These are phyloP conservation scores for Sciaenops ocellatus DNA, from an alignment of 2,797 vertebrate species.

Conservation along the genomic window DNA sequence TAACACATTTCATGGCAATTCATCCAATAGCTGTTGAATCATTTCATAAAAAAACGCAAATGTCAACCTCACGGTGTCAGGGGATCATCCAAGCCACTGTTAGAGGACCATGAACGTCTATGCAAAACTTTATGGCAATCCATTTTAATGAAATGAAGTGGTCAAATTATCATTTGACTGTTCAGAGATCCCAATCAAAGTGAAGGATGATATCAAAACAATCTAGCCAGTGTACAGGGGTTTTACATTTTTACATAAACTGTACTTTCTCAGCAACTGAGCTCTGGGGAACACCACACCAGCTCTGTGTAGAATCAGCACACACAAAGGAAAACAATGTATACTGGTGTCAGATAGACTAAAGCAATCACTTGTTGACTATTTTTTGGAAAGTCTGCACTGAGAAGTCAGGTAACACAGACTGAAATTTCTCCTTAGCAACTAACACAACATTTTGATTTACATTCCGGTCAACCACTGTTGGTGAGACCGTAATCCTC, in stretches of 20 bases:
- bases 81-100: not conserved
- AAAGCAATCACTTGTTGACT: not conserved
- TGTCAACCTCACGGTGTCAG: not conserved
- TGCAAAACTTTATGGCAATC: not conserved
- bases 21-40: too few relatives aligned
- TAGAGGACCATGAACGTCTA: not conserved
- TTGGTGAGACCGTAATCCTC: too few relatives aligned
- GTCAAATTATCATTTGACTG: not conserved
- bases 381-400: not conserved
- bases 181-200: not conserved
- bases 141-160: not conserved
- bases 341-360: not conserved
- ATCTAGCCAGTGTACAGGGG: not conserved
- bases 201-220: not conserved
- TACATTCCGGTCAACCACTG: too few relatives aligned
- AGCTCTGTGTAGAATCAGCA: not conserved
- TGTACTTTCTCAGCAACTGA: not conserved
- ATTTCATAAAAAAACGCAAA: too few relatives aligned
- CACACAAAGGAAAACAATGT: not conserved
- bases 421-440: not conserved
- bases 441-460: not conserved
- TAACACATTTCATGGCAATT: too few relatives aligned
- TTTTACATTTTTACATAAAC: not conserved
- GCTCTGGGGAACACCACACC: not conserved
- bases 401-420: not conserved